Base-by-base conservation (phyloP, 1,140 invertebrate species). In the Nasonia longicornis region DNA sequence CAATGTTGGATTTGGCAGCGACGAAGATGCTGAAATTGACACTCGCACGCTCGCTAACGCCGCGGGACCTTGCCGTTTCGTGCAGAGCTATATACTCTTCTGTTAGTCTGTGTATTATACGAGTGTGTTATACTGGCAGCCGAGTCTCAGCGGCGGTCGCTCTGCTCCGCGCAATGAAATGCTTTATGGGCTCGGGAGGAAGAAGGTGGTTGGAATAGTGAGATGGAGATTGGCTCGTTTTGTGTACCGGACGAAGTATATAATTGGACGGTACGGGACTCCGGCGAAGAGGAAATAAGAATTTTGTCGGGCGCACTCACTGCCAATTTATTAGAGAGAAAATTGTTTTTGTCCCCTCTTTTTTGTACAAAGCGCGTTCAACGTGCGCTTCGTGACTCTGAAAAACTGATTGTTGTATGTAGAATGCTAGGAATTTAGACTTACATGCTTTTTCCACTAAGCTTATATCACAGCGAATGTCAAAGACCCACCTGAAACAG, bases 1-100 rank as follows among this genome's bases (percentile, higher is more conserved):
- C 38, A 3, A 22, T 14, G 74, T 79, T 85, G 84, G 70, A 84
- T 82, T 83, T 84, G 82, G 81, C 81, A 70, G 79, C 63, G 63
- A 63, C 45, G 48, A 20, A 42, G 45, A 77, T 38, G 71, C 48
- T 64, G 70, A 48, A 76, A 73, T 82, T 77, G 83, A 80, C 74
- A 79, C 58, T 58, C 70, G 81, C 66, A 31, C 29, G 42, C 31
- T 3, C 42, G 67, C 14, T 14, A 35, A 26, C 63, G 22, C 10
- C 63, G 22, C 63, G 63, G 22, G 63, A 66, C 6, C 22, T 66
- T 66, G 48, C 48, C 12, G 48, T 52, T 16, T 16, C 48, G 48
- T 52, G 48, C 48, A 52, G 12, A 0, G 48, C 1, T 16, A 16
- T 52, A 52, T 52, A 20, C 12, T 52, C 14, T 16, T 52, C 8